Conservation (phyloP, 2,113 vertebrate species). For the Ciconia maguari region DNA sequence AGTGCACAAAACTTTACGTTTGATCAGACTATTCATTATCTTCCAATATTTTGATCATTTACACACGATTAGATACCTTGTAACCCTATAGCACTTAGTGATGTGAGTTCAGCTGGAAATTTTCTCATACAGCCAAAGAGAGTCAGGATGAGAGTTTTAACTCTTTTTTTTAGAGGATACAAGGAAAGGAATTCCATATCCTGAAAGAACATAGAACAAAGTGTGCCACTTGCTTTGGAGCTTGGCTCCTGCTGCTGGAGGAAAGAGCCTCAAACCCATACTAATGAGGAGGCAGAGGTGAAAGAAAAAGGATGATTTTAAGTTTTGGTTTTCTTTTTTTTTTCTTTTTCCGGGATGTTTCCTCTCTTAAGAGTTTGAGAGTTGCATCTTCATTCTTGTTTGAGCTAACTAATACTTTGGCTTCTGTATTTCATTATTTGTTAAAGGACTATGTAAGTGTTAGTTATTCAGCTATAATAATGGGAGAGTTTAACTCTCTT, state of each 20-base stretch:
- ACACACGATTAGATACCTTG: neutral
- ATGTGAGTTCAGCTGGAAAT: neutral
- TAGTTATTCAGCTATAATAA: neutral
- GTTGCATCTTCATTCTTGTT: neutral
- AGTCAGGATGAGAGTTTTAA: neutral
- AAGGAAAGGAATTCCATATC: slow-evolving; percentile 24
- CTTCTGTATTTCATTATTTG: neutral
- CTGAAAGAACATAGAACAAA: slow-evolving; percentile 54
- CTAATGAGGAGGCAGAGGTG: slow-evolving; percentile 50
- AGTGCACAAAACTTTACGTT: slow-evolving; percentile 72
- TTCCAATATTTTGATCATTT: neutral
- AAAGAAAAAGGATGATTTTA: slow-evolving; percentile 4
- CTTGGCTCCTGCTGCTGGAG: slow-evolving; percentile 42
- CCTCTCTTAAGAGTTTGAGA: neutral
- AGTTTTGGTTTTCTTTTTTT: neutral
- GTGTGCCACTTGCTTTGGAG: slow-evolving; percentile 38
- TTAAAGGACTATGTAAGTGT: neutral
- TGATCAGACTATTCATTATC: neutral
- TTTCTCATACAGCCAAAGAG: neutral
- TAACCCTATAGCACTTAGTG: neutral
- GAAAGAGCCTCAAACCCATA: slow-evolving; percentile 35
- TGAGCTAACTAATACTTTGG: neutral
- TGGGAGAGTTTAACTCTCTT: neutral
- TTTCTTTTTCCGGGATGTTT: neutral
- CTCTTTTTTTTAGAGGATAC: neutral